A percentile compares a stretch with the other conserved stretches of the same genome.
phyloP scores from a whole-genome alignment of 1,140 invertebrate genomes.

The Hypothenemus hampei region DNA sequence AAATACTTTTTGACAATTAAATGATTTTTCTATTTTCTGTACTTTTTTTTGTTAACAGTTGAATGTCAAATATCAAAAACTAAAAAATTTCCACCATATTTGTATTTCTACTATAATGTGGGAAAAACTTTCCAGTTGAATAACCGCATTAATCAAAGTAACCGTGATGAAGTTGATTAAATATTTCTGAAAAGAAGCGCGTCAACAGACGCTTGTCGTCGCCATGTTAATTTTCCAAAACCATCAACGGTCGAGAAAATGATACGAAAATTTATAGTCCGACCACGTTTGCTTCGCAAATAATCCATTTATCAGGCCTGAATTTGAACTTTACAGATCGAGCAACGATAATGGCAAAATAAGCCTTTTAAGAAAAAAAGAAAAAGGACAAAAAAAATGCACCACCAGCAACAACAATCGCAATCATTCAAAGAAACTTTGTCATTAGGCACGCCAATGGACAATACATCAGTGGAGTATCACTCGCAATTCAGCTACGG shows the following conservation, averaged over 20 bases:
- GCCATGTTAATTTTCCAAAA: conserved; percentile 18
- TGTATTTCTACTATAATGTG: too few relatives aligned
- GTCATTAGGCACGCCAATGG: conserved; percentile 18
- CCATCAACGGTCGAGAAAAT: conserved; percentile 4
- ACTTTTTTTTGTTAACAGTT: too few relatives aligned
- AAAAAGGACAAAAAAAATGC: conserved; percentile 24
- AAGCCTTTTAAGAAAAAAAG: too few relatives aligned
- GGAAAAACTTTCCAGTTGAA: conserved; percentile 10
- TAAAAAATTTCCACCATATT: background rate
- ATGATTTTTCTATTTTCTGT: too few relatives aligned
- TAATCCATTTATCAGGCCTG: too few relatives aligned
- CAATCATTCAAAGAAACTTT: conserved; percentile 19
- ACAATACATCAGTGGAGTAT: conserved; percentile 29
- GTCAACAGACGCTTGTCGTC: conserved; percentile 11
- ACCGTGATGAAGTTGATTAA: conserved; percentile 6
- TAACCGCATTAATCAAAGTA: conserved; percentile 6
- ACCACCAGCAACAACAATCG: conserved; percentile 30
- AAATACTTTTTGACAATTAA: too few relatives aligned
- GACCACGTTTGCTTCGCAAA: too few relatives aligned
- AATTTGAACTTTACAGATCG: too few relatives aligned
- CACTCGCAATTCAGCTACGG: conserved; percentile 40
- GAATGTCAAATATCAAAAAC: background rate
- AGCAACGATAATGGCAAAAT: too few relatives aligned
- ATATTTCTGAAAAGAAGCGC: conserved; percentile 13
- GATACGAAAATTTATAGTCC: conserved; percentile 24